These are phyloP conservation scores for Papilio demoleus DNA, from an alignment of 2,888 invertebrate species.

Conservation along the genomic window DNA sequence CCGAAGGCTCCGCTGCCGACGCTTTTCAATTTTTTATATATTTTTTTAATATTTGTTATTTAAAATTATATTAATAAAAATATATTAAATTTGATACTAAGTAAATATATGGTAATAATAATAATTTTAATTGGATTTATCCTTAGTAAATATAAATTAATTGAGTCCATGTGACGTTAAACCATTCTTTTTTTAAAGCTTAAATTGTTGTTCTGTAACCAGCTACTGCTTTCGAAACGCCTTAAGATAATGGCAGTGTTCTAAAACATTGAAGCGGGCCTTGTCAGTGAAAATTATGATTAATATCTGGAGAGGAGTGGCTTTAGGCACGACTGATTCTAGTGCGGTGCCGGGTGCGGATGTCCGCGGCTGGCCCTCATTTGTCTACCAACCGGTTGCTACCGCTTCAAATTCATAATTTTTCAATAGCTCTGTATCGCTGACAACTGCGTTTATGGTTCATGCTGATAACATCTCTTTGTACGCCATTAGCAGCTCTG, in stretches of 20 bases:
- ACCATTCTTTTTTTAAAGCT: no score
- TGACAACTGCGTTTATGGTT: slow-evolving; percentile 78
- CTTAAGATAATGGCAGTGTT: slow-evolving; percentile 70
- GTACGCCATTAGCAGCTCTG: slow-evolving; percentile 79
- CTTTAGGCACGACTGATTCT: slow-evolving; percentile 49
- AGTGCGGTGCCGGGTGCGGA: slow-evolving; percentile 54
- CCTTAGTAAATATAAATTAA: no score
- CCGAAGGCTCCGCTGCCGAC: no score
- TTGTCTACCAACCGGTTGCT: slow-evolving; percentile 63
- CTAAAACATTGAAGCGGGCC: slow-evolving; percentile 76
- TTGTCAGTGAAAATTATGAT: slow-evolving; percentile 79
- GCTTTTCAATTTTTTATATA: no score
- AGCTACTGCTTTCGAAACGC: slow-evolving; percentile 8
- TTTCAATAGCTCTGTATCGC: slow-evolving; percentile 72
- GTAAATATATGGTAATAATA: no score
- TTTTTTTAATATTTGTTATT: no score
- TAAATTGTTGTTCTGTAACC: not conserved
- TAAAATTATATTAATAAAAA: no score
- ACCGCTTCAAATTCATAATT: slow-evolving; percentile 67
- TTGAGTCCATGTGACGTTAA: no score
- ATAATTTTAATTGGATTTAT: no score
- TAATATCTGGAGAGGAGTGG: slow-evolving; percentile 68
- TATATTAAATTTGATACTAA: no score
- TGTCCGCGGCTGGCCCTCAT: slow-evolving; percentile 61
- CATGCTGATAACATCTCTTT: slow-evolving; percentile 71